Base-by-base conservation (phyloP, 2,888 invertebrate species). In the Acleris laterana region DNA sequence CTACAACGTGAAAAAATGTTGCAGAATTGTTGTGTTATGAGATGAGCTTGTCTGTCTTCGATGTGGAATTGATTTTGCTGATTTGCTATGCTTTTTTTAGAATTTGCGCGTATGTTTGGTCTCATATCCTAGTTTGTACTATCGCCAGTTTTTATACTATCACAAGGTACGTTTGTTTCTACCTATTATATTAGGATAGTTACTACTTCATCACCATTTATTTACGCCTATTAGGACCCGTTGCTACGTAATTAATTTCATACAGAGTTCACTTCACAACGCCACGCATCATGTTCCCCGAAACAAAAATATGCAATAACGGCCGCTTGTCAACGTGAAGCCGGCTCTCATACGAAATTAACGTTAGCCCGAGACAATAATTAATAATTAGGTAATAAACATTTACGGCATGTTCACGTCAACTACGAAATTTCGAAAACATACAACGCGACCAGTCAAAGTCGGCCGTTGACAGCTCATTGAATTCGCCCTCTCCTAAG, bases 341-440 rank as follows among this genome's bases (percentile, higher is more conserved):
- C 60, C 42, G 78, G 76, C 77, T 75, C 76, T 75, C 73, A 74
- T 74, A 73, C 75, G 62, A 78, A 78, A 77, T 78, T 79, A 82
- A 81, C 78, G 74, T 72, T 64, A 78, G 78, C 77, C 72, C 75
- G 75, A 81, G 81, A 80, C 80, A 80, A 81, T 84, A 83, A 85
- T 84, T 84, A 88, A 82, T 88, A 88, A 89, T 88, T 88, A 86
- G 82, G 80, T 84, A 84, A 84, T 89, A 89, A 85, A 85, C 80
- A 84, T 87, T 84, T 84, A 84, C 81, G 75, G 81, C 80, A 79
- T 81, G 85, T 81, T 80, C 79, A 53, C 85, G 84, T 88, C 87
- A 85, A 84, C 82, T 83, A 85, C 78, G 71, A 85, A 85, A 86
- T 87, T 88, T 85, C 82, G 78, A 87, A 88, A 88, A 88, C 85